Conservation (phyloP, 2,113 vertebrate species). For the Dissostichus mawsoni region DNA sequence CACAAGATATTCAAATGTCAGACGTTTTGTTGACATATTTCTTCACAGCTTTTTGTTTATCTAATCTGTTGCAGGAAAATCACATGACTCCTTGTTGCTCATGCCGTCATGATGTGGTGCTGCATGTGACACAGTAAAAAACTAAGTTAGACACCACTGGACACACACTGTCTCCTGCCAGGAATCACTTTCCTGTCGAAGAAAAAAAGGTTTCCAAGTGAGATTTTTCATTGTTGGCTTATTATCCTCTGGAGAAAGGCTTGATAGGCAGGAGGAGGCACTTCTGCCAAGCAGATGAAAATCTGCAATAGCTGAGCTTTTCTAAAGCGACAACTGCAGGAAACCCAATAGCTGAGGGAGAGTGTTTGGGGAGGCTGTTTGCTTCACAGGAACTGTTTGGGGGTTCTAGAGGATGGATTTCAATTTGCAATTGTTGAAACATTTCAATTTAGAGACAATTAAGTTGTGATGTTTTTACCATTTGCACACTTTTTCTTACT, state of each 20-base stretch:
- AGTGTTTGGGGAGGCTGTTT: conserved; percentile 45
- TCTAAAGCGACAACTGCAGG: conserved; percentile 79
- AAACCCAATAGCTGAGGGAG: conserved; percentile 66
- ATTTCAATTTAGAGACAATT: neutral
- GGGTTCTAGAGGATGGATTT: conserved; percentile 44
- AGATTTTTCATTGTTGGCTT: conserved; percentile 65
- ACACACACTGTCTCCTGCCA: conserved; percentile 21
- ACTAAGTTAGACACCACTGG: conserved; percentile 35
- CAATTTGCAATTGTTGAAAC: conserved; percentile 42
- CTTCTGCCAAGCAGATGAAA: conserved; percentile 75
- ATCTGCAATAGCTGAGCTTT: conserved; percentile 69
- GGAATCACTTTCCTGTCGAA: conserved; percentile 54
- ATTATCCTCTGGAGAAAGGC: conserved; percentile 63
- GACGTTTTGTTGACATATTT: conserved; percentile 1
- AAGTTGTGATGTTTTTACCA: conserved; percentile 26
- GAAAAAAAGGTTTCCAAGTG: conserved; percentile 54
- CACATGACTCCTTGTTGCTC: conserved; percentile 53
- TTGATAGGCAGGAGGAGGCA: conserved; percentile 65
- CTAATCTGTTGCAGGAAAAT: conserved; percentile 39
- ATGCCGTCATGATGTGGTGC: conserved; percentile 41
- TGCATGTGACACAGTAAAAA: conserved; percentile 56
- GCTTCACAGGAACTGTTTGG: conserved; percentile 32
- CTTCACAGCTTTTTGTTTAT: conserved; percentile 18
- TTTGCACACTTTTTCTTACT: conserved; percentile 16
- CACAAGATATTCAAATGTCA: neutral